A percentile compares a stretch with the other conserved stretches of the same genome.
Conservation (phyloP, 2,888 invertebrate genomes). For the Tipula confusa region DNA sequence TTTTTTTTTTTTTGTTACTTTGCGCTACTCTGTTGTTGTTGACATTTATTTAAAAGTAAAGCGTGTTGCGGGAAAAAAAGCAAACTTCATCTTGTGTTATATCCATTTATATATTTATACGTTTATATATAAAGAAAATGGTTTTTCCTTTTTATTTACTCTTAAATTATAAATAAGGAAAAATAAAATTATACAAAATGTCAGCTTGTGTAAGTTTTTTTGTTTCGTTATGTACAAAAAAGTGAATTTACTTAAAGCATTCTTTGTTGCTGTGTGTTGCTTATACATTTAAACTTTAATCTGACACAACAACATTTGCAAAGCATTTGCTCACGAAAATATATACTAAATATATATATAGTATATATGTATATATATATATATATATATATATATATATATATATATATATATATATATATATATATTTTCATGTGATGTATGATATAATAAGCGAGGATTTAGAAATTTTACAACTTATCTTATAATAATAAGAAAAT, state of each 20-base stretch:
- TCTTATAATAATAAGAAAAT: background rate
- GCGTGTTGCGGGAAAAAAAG: constrained; percentile 25
- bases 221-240: background rate
- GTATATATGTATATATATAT: background rate
- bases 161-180: constrained; percentile 12
- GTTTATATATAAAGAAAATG: background rate
- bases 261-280: background rate
- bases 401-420: too few species aligned
- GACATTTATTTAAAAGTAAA: background rate
- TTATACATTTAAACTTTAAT: background rate
- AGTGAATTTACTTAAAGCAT: constrained; percentile 3
- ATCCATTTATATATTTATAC: background rate
- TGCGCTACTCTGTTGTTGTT: background rate
- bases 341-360: background rate
- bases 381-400: too few species aligned
- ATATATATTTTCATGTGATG: too few species aligned
- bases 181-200: background rate
- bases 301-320: background rate
- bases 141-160: constrained; percentile 25
- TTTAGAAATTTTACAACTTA: background rate
- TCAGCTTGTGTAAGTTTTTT: background rate
- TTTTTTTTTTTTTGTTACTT: too few species aligned
- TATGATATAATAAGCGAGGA: background rate
- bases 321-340: background rate
- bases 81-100: constrained; percentile 12